phyloP scores from a whole-genome alignment of 2,888 invertebrate genomes.

The Ferrisia virgata region DNA sequence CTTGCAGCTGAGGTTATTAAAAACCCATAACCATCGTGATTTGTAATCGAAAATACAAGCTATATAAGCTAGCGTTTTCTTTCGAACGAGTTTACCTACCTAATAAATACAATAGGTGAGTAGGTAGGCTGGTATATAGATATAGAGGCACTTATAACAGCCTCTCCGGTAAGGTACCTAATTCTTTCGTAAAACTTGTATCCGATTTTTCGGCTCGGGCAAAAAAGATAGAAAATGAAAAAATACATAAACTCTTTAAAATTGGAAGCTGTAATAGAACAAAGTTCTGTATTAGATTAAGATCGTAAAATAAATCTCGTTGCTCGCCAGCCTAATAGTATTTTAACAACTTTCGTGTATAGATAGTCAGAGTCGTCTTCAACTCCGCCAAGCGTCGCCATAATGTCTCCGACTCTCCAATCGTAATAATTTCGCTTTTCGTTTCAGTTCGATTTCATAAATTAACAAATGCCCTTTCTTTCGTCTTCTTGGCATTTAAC shows the following conservation, averaged over 20 bases:
- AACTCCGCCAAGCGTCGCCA: neutral
- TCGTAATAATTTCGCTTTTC: neutral
- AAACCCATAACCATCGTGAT: neutral
- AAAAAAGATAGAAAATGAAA: neutral
- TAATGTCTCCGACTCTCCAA: neutral
- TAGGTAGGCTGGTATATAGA: too few relatives aligned
- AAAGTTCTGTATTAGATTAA: neutral
- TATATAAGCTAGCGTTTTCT: neutral
- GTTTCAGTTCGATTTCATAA: neutral
- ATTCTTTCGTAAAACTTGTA: neutral
- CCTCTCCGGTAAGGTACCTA: neutral
- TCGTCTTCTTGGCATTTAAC: neutral
- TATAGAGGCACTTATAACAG: too few relatives aligned
- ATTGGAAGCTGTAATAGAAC: neutral
- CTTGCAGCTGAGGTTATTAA: neutral
- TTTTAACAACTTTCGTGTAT: neutral
- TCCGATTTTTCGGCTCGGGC: neutral
- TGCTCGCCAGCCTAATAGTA: neutral
- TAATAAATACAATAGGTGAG: too few relatives aligned
- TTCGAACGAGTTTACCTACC: too few relatives aligned
- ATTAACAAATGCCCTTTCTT: too few relatives aligned
- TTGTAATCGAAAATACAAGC: neutral
- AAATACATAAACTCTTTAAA: neutral
- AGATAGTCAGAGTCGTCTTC: neutral
- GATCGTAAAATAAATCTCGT: neutral